Evolutionary conservation across 2,113 vertebrate genomes (phyloP).

Genomic region (Acrocephalus kingi): DNA sequence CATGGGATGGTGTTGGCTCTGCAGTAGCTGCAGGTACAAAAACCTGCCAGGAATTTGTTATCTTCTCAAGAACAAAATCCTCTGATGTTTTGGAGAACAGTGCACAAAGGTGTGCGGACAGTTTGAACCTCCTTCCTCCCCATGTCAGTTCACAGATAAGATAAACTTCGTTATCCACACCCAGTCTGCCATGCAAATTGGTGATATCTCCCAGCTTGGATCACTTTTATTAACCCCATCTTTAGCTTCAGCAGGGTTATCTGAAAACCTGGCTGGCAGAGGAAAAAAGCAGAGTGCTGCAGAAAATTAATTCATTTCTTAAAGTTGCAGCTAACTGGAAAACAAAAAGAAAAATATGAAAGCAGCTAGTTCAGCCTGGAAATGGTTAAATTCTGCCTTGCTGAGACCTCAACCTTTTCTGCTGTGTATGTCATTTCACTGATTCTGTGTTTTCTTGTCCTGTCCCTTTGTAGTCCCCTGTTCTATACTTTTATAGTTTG

Average conservation of each 20-base stretch:
- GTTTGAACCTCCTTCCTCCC: neutral
- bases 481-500: neutral
- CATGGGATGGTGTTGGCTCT: neutral
- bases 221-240: neutral
- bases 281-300: neutral
- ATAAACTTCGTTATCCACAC: neutral
- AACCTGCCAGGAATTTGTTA: neutral
- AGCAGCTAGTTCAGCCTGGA: neutral
- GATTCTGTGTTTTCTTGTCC: neutral
- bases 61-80: neutral
- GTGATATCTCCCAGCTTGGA: neutral
- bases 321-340: neutral
- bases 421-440: neutral
- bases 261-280: neutral
- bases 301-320: neutral
- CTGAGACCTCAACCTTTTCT: neutral
- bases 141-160: neutral
- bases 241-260: neutral
- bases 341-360: neutral
- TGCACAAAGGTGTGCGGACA: neutral
- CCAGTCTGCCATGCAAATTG: neutral
- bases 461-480: neutral
- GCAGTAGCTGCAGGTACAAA: slow-evolving; percentile 16
- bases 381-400: neutral
- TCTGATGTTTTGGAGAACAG: neutral